Conservation (phyloP, 2,113 vertebrate genomes). For the Halichoeres trimaculatus region DNA sequence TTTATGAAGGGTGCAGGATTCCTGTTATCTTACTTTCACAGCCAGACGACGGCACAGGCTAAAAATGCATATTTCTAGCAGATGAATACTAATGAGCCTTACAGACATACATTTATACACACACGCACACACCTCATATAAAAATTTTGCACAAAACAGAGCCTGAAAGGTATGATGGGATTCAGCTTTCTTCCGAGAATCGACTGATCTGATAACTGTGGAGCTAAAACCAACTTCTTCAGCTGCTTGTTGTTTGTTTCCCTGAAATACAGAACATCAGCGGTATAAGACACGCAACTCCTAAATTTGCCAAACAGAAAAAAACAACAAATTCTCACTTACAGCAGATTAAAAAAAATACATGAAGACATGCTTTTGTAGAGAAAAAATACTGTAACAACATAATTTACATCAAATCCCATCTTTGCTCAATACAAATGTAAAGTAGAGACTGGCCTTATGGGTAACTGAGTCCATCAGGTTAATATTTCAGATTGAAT, state of each 20-base stretch:
- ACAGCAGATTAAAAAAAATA: conserved; percentile 25
- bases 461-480: too few species aligned
- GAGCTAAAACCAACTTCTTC: conserved; percentile 40
- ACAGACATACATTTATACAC: conserved; percentile 33
- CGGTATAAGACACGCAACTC: conserved; percentile 72
- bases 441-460: neutral
- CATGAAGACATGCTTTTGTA: conserved; percentile 11
- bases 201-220: conserved; percentile 65
- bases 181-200: conserved; percentile 48
- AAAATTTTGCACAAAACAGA: conserved; percentile 49
- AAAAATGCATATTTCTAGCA: conserved; percentile 61
- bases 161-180: conserved; percentile 47
- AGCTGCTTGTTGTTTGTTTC: conserved; percentile 67
- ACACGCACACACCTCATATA: conserved; percentile 15
- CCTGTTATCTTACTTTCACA: conserved; percentile 75
- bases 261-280: conserved; percentile 73
- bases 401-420: conserved; percentile 38
- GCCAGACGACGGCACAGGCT: conserved; percentile 61
- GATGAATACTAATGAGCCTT: conserved; percentile 74
- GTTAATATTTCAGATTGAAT: too few species aligned
- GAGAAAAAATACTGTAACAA: conserved; percentile 52
- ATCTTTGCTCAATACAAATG: conserved; percentile 50
- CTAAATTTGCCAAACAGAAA: conserved; percentile 56
- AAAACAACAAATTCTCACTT: conserved; percentile 40
- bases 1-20: conserved; percentile 64